Evolutionary conservation across 2,113 vertebrate species (phyloP), one percentile per base, ranked within the genome.

Genomic region (Eidolon helvum): DNA sequence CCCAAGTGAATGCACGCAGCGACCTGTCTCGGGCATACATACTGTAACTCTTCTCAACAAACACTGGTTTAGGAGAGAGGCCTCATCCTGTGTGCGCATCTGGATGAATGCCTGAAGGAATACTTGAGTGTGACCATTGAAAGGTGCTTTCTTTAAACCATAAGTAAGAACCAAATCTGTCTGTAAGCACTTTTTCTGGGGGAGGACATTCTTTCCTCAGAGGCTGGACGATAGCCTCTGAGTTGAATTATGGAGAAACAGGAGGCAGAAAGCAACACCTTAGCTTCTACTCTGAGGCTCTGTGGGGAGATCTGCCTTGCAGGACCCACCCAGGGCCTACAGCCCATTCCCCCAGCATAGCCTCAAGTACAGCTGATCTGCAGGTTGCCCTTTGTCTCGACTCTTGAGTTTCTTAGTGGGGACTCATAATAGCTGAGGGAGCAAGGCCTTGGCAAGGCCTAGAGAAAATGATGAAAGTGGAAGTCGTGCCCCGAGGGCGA

Each of bases 1-100:
- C 45, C 30, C 26, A 4, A 28, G 45, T 0, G 11, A 74, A 61
- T 1, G 26, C n/a, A 28, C 4, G 0, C 69, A 2, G 5, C 0
- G 35, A 43, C 38, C 21, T 0, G 0, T 7, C 16, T 65, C 5
- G 0, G 0, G 8, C 33, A 48, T 3, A 16, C 4, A 2, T 4
- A n/a, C 4, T 10, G 10, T 4, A 35, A 53, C 43, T 43, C 68
- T 12, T 26, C 19, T 77, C 79, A 57, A 65, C 24, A 35, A 45
- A 53, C 74, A 2, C 19, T 7, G 63, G n/a, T 26, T 82, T 63
- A 0, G 59, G 45, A 80, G 48, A 61, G 38, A 68, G 63, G 21
- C 30, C n/a, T 85, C 4, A 4, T 45, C 35, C 4, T 9, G 4
- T 16, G 15, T 10, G 22, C 3, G 4, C 28, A 30, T 59, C 35